Evolutionary conservation across 1,140 invertebrate species (phyloP), one percentile per base, ranked within the genome.

Genomic region (Alviniconcha marisindica): DNA sequence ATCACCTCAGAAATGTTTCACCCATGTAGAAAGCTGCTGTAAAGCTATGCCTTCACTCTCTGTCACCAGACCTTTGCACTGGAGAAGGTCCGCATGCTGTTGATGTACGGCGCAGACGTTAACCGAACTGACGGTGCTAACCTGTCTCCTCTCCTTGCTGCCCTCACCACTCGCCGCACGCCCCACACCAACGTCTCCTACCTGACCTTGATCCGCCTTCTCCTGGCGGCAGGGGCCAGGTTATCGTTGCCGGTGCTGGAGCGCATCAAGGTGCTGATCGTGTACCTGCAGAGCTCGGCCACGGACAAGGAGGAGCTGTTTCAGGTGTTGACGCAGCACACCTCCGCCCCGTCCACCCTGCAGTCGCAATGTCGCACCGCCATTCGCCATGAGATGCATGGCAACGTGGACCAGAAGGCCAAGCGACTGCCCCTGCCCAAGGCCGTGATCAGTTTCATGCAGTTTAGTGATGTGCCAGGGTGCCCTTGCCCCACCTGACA

Each of bases 311-410:
- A 77, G 28, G 18, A 42, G 24, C 28, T 78, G 14, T 48, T 83
- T n/a, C 28, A 77, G 33, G 10, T 78, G n/a, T 36, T 83, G 33
- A 51, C n/a, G n/a, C 21, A 28, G 21, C 51, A 69, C 56, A 77
- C 73, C 14, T 74, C 76, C 0, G 24, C 42, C 14, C 84, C 84
- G 1, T 24, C n/a, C n/a, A 36, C 66, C 1, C 51, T 85, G 38
- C 81, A 83, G 33, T 33, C n/a, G 12, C 56, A 71, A 66, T 85
- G 84, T 82, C 84, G 84, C 42, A 15, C 69, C n/a, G 33, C 33
- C n/a, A 63, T 85, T 28, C 81, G 84, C 4, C 38, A 48, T 12
- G 14, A 18, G 38, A 33, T 83, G 40, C 15, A n/a, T 7, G 63
- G 81, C 24, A 80, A 83, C 54, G 60, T 63, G 51, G 81, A 85